Conservation (phyloP, 2,113 vertebrate genomes). For the Ammodytes dubius region DNA sequence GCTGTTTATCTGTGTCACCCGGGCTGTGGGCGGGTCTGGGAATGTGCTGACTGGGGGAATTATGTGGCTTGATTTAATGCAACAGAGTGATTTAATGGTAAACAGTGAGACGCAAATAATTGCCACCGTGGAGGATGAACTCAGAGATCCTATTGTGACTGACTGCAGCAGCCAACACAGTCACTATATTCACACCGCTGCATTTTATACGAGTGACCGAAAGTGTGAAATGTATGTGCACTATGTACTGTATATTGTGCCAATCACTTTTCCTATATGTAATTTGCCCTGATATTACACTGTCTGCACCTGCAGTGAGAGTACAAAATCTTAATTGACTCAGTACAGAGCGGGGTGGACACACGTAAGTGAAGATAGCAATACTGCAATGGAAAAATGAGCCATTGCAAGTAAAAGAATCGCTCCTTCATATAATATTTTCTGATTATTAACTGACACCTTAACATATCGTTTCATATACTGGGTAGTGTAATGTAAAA, state of each 20-base stretch:
- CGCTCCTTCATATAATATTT: neutral
- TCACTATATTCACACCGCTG: neutral
- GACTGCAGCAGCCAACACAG: neutral
- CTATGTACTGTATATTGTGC: no score
- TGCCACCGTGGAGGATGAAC: slow-evolving; percentile 5
- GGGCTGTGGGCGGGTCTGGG: slow-evolving; percentile 33
- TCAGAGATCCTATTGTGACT: slow-evolving; percentile 3
- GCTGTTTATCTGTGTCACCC: slow-evolving; percentile 51
- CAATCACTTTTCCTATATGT: neutral
- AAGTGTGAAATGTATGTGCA: neutral
- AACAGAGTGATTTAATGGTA: slow-evolving; percentile 30
- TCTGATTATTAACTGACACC: neutral
- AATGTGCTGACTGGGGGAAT: slow-evolving; percentile 53
- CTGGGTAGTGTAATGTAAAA: no score
- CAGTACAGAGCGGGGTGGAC: neutral
- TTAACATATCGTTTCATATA: neutral
- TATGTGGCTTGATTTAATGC: slow-evolving; percentile 26
- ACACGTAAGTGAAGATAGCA: neutral
- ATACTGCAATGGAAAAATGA: neutral
- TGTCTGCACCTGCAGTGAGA: neutral
- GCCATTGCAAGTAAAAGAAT: neutral
- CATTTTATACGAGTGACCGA: neutral
- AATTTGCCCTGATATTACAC: neutral
- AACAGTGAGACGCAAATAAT: slow-evolving; percentile 30
- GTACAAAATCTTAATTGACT: neutral